Evolutionary conservation across 2,113 vertebrate species (phyloP).

Genomic region (Glaucomys volans): DNA sequence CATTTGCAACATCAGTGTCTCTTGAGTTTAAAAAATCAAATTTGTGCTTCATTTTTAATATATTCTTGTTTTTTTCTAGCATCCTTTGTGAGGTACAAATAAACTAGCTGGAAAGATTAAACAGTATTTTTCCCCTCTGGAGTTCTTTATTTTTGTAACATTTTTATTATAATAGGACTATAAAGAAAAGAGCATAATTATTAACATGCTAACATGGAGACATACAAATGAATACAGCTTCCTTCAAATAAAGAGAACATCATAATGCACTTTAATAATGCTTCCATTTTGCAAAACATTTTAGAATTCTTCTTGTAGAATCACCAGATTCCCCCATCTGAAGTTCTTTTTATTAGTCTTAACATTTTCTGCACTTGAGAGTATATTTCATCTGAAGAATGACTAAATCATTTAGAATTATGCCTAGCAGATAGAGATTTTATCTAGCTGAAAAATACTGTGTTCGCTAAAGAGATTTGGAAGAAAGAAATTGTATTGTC

Average conservation of each 20-base stretch:
- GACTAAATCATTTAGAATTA: constrained; percentile 20
- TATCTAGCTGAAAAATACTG: neutral
- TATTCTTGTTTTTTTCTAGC: neutral
- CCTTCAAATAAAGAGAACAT: neutral
- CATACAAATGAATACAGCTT: neutral
- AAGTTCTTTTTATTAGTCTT: constrained; percentile 22
- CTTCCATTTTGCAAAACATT: neutral
- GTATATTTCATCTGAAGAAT: neutral
- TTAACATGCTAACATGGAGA: neutral
- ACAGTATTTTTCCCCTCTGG: neutral
- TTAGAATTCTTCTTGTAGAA: neutral
- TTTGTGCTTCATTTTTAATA: neutral
- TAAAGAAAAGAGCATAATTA: neutral
- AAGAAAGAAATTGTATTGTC: neutral
- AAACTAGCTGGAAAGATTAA: neutral
- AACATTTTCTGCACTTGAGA: constrained; percentile 17
- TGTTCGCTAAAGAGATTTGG: neutral
- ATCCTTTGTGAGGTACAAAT: neutral
- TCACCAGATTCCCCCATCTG: neutral
- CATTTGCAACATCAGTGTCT: neutral
- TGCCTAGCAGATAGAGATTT: constrained; percentile 2
- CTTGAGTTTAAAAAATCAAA: neutral
- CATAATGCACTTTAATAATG: neutral
- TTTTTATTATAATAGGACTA: constrained; percentile 1
- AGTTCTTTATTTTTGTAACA: constrained; percentile 30